A percentile compares a stretch with the other conserved stretches of the same genome.
These are phyloP conservation scores for Brachionus asplanchnoidis DNA, from an alignment of 1,140 invertebrate genomes.

Conservation along the genomic window DNA sequence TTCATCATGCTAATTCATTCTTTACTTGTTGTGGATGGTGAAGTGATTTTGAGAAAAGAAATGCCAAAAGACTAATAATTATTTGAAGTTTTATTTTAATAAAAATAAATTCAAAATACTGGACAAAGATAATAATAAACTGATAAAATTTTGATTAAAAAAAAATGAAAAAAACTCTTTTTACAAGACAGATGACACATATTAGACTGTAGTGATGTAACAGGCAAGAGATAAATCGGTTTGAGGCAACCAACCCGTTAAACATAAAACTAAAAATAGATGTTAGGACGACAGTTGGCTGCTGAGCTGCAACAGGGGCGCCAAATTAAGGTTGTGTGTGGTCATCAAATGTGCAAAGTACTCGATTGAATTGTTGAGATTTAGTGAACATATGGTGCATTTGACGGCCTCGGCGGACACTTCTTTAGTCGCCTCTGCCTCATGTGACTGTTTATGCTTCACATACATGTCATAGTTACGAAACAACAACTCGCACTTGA, in stretches of 20 bases:
- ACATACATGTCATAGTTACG: slow-evolving; percentile 83
- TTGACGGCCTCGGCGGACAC: background rate
- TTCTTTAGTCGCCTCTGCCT: slow-evolving; percentile 65
- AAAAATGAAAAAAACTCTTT: background rate
- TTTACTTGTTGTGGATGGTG: no score
- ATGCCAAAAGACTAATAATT: background rate
- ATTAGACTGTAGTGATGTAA: background rate
- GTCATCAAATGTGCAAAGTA: slow-evolving; percentile 18
- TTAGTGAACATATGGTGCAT: background rate
- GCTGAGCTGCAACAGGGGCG: background rate
- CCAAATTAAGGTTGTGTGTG: background rate
- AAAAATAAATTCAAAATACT: slow-evolving; percentile 1
- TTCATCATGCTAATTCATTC: no score
- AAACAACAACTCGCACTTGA: slow-evolving; percentile 82
- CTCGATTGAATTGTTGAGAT: background rate
- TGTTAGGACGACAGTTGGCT: background rate
- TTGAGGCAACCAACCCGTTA: background rate
- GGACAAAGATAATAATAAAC: background rate
- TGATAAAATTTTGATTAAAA: background rate
- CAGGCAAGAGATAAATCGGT: background rate
- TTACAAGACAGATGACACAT: background rate
- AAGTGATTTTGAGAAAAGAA: no score
- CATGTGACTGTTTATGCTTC: slow-evolving; percentile 93
- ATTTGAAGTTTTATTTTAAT: background rate
- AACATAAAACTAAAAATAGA: background rate